phyloP scores from a whole-genome alignment of 2,113 vertebrate genomes.

The Otis tarda region DNA sequence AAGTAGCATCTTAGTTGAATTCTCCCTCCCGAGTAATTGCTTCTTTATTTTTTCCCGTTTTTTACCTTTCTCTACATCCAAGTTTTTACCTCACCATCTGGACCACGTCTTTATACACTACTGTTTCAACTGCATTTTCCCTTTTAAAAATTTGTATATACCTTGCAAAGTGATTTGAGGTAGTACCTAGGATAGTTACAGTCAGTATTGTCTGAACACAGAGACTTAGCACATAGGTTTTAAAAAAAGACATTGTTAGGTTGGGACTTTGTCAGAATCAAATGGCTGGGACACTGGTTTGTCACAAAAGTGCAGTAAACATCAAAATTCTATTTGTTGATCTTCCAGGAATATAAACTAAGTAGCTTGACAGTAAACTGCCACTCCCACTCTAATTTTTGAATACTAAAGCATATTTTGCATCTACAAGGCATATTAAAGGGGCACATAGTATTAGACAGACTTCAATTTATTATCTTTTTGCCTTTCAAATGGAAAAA shows the following conservation, averaged over 20 bases:
- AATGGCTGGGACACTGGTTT: not conserved
- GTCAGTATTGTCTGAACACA: not conserved
- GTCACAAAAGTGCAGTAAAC: not conserved
- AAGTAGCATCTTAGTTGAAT: not conserved
- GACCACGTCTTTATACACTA: not conserved
- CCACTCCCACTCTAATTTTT: not conserved
- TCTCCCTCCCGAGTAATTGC: not conserved
- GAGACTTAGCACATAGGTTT: not conserved
- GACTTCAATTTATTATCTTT: not conserved
- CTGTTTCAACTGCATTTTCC: not conserved
- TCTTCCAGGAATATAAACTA: not conserved
- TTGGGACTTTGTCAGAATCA: not conserved
- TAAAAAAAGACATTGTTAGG: not conserved
- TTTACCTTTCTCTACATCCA: not conserved
- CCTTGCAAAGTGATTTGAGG: not conserved
- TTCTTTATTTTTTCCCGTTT: not conserved
- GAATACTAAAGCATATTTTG: not conserved
- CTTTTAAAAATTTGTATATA: not conserved
- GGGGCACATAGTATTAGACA: not conserved
- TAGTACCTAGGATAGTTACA: not conserved
- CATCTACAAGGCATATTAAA: not conserved
- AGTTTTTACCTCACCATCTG: not conserved
- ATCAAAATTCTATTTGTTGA: not conserved
- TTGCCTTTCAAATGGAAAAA: conserved; percentile 22
- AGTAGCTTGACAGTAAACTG: not conserved